phyloP scores from a whole-genome alignment of 2,797 vertebrate genomes.

The Alcedo atthis region DNA sequence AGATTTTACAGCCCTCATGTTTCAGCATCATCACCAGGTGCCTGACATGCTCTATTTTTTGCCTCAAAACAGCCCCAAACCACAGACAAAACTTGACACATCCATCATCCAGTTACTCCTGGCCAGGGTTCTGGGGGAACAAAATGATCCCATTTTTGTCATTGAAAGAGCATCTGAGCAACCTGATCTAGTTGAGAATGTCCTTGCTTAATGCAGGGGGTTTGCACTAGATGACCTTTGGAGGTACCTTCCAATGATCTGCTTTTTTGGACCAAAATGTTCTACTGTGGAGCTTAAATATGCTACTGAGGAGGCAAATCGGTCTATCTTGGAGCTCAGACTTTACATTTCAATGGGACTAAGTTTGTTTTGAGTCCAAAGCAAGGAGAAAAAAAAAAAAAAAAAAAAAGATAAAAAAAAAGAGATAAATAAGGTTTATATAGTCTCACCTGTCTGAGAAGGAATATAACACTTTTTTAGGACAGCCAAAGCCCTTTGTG shows the following conservation, averaged over 20 bases:
- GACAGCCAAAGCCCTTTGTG: background rate
- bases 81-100: accelerated
- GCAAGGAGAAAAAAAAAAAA: background rate
- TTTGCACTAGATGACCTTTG: no score
- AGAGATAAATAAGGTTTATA: background rate
- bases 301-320: background rate
- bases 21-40: accelerated
- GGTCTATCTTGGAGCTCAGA: accelerated
- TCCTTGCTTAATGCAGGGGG: no score
- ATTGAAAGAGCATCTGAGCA: background rate
- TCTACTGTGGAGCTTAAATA: background rate
- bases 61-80: background rate
- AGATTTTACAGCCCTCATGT: background rate
- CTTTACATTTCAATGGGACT: background rate
- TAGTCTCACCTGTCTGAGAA: background rate
- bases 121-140: accelerated
- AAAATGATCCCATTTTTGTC: accelerated
- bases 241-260: no score
- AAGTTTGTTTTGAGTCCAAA: background rate
- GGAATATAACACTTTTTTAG: background rate
- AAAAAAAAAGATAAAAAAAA: background rate
- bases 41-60: accelerated
- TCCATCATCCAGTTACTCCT: background rate
- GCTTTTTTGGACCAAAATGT: background rate
- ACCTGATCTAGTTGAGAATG: no score